Evolutionary conservation across 2,888 invertebrate genomes (phyloP).

Genomic region (Dicycla oo): DNA sequence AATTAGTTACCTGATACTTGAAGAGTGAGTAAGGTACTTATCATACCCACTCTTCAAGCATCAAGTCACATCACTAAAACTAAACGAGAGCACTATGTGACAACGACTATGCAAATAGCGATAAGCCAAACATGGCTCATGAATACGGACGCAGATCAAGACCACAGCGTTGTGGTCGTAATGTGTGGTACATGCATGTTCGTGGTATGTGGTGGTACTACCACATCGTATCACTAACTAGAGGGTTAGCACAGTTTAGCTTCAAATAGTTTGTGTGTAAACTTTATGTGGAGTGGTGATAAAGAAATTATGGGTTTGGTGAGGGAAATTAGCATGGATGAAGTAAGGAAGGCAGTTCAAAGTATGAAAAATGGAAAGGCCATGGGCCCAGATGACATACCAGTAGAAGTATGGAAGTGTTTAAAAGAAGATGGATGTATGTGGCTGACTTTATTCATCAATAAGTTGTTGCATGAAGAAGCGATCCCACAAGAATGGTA

Average conservation of each 20-base stretch:
- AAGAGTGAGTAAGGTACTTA: no score
- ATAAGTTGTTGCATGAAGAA: no score
- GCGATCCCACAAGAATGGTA: no score
- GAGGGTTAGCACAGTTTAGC: constrained; percentile 24
- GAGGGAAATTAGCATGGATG: no score
- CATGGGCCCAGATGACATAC: no score
- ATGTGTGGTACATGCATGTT: constrained; percentile 9
- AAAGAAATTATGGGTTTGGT: no score
- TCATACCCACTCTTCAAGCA: neutral
- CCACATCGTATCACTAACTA: constrained; percentile 8
- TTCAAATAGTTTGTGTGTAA: constrained; percentile 3
- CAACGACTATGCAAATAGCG: constrained; percentile 63
- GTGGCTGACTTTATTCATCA: no score
- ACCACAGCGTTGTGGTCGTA: constrained; percentile 47
- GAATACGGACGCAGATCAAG: constrained; percentile 51
- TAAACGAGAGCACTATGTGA: constrained; percentile 62
- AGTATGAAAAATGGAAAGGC: no score
- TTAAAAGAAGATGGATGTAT: no score
- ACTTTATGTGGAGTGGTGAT: neutral
- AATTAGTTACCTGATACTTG: no score
- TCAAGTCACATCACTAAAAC: constrained; percentile 54
- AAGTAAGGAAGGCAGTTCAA: no score
- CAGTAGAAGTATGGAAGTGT: no score
- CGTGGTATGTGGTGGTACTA: constrained; percentile 9
- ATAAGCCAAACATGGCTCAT: constrained; percentile 59